Evolutionary conservation across 1,140 invertebrate genomes (phyloP).

Genomic region (Marisa cornuarietis): DNA sequence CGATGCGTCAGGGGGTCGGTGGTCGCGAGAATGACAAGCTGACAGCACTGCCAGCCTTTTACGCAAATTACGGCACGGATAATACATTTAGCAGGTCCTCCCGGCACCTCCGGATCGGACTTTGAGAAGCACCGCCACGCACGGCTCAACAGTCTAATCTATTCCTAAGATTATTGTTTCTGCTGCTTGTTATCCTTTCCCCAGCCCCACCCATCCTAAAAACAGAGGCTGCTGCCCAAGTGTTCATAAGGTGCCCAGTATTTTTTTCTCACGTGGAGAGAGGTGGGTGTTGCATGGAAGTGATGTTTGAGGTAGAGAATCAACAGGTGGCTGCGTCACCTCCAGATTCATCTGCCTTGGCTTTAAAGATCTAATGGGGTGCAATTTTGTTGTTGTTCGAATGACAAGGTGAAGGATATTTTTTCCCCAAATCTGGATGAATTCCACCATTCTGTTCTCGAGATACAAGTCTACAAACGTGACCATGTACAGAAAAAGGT

Average conservation of each 20-base stretch:
- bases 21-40: not conserved
- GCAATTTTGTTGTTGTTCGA: too few species aligned
- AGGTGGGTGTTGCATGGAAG: not conserved
- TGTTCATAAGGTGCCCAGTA: not conserved
- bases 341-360: too few species aligned
- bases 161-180: constrained; percentile 1
- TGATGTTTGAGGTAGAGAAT: too few species aligned
- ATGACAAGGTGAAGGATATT: too few species aligned
- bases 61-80: not conserved
- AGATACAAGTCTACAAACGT: too few species aligned
- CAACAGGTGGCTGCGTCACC: too few species aligned
- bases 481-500: too few species aligned
- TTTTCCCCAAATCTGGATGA: too few species aligned
- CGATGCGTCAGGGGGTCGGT: not conserved
- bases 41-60: not conserved
- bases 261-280: not conserved
- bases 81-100: not conserved
- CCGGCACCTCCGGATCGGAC: not conserved
- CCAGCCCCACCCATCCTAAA: not conserved
- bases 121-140: not conserved
- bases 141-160: not conserved
- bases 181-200: not conserved
- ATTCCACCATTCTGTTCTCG: too few species aligned
- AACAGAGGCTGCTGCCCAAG: not conserved
- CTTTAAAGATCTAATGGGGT: too few species aligned